Base-by-base conservation (phyloP, 2,888 invertebrate species). In the Lamproptera curius region DNA sequence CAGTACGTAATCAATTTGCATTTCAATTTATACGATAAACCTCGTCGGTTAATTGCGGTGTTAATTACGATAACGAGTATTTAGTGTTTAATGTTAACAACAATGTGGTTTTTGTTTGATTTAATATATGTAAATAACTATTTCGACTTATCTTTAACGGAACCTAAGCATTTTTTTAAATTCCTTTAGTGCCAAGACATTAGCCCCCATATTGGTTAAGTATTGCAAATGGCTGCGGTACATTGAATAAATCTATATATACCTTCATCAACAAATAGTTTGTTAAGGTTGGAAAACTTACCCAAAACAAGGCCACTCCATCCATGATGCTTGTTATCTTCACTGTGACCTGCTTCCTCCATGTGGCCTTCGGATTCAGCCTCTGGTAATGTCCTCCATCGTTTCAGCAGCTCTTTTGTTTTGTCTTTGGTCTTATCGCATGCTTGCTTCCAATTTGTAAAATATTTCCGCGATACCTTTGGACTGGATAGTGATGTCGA, bases 241-340 rank as follows among this genome's bases (percentile, higher is more conserved):
- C 8, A 23, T 23, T 6, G 23, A 23, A 8, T 23, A 8, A 23
- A 4, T 23, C 8, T 23, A 23, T 23, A 23, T 23, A 6, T 23
- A 23, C 8, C 8, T 4, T 23, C 8, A 6, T 6, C 23, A 6
- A 23, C 8, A 6, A 23, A 23, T 23, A 23, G 4, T 23, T 23
- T 23, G 8, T 23, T 23, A n/a, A n/a, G n/a, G n/a, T n/a, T n/a
- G n/a, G n/a, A n/a, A n/a, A 52, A 79, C 91, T 91, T 77, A 93
- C 93, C 92, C 93, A 93, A 93, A 54, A 93, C 92, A 69, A 93
- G 93, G 16, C 93, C 93, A 64, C 92, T 93, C 93, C 93, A 93
- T n/a, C 92, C 91, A 39, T 89, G 89, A 16, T 88, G 85, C 40
- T 89, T 83, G 6, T 86, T 87, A 8, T 81, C 76, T 10, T 81